Percentiles rank a stretch among this genome's conserved stretches.
Conservation (phyloP, 2,113 vertebrate genomes). For the Megaceryle maxima region DNA sequence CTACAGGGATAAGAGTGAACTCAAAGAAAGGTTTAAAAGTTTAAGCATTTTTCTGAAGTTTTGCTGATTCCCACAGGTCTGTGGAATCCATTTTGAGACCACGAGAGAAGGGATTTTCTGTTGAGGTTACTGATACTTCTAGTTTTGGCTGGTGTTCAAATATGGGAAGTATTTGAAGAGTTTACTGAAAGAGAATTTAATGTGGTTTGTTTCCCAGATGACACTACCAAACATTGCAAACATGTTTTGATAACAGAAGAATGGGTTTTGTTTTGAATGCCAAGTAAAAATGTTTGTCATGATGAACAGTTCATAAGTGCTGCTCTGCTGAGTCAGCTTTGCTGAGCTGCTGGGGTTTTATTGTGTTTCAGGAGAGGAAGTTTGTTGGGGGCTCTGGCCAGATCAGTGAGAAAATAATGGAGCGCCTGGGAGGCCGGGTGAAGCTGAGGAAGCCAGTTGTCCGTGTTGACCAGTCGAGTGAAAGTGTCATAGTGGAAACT, state of each 20-base stretch:
- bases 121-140: neutral
- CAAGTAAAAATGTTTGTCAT: neutral
- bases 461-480: slow-evolving; percentile 85
- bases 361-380: slow-evolving; percentile 88
- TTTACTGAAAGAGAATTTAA: neutral
- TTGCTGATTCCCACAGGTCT: neutral
- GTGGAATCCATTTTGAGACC: neutral
- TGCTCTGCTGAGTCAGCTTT: neutral
- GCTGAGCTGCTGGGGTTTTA: neutral
- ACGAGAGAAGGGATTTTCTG: neutral
- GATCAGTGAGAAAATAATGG: slow-evolving; percentile 88
- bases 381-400: slow-evolving; percentile 92
- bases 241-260: neutral
- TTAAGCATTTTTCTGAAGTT: neutral
- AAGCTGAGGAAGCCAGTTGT: slow-evolving; percentile 86
- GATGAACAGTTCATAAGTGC: accelerated
- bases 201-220: accelerated
- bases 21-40: neutral
- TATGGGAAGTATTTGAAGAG: neutral
- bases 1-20: neutral
- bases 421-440: slow-evolving; percentile 82
- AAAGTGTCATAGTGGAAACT: slow-evolving; percentile 85
- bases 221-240: neutral
- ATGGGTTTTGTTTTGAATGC: neutral
- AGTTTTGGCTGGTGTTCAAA: neutral